Evolutionary conservation across 2,113 vertebrate genomes (phyloP), one percentile per base, ranked within the genome.

Genomic region (Brienomyrus brachyistius): DNA sequence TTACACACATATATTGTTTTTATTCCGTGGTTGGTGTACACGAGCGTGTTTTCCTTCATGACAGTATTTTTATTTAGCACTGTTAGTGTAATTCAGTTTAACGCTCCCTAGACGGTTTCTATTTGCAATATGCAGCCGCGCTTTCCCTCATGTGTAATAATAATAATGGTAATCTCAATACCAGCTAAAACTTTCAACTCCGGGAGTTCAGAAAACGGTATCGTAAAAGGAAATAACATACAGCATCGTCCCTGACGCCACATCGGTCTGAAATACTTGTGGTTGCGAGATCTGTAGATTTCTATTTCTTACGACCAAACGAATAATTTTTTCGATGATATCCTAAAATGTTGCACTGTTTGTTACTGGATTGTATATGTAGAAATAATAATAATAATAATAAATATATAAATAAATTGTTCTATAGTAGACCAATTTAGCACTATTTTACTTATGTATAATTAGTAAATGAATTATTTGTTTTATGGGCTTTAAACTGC

Each of bases 11-110:
- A 91, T 97, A 94, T 95, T 94, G 96, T 97, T 97, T 94, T 96
- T 98, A 97, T 98, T 97, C 96, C 96, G 95, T 97, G 96, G 94
- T 95, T 97, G 94, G 96, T 96, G 96, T 96, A 95, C 95, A 93
- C 27, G 95, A 95, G 94, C 97, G 95, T 96, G 96, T 97, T 97
- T 96, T 97, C 35, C 95, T 96, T 96, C 95, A 97, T 97, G 95
- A 95, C 96, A 96, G 95, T 97, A 50, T 97, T 97, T 96, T 97
- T 96, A 97, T 97, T 97, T 96, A 97, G 95, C 96, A 97, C 97
- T 95, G 96, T 97, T 98, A 97, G 97, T 97, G 97, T 98, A 98
- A 99, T 99, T 98, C 97, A 98, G 97, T 98, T 98, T 97, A 98
- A 97, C 96, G 97, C 97, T 98, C 98, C 97, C 97, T 94, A 97